Conservation (phyloP, 2,113 vertebrate genomes). For the Cichladusa arquata region DNA sequence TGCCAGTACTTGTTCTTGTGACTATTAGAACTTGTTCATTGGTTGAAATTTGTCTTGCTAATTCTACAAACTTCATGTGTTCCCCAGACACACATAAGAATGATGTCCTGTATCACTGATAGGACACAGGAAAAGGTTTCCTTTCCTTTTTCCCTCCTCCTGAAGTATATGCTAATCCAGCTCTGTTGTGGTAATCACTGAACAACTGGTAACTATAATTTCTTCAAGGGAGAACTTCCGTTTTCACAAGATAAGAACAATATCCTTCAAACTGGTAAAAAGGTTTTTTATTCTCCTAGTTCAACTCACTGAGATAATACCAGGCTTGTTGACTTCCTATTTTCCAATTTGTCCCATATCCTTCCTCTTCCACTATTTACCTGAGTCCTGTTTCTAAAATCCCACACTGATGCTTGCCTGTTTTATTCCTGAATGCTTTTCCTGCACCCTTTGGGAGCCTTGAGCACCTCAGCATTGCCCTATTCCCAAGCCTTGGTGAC, state of each 20-base stretch:
- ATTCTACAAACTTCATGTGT: neutral
- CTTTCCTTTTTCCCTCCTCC: neutral
- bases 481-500: rapidly evolving
- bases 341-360: neutral
- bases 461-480: neutral
- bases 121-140: neutral
- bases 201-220: neutral
- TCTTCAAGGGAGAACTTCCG: neutral
- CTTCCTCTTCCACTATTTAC: neutral
- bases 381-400: neutral
- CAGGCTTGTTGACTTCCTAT: neutral
- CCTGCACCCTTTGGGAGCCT: neutral
- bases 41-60: neutral
- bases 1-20: neutral
- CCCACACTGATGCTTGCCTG: neutral
- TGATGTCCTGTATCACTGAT: neutral
- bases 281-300: neutral
- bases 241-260: neutral
- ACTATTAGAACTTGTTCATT: neutral
- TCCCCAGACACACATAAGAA: neutral
- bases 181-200: neutral
- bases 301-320: neutral
- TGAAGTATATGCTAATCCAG: neutral
- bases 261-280: neutral
- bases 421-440: neutral